Percentiles rank a stretch among this genome's conserved stretches.
Conservation (phyloP, 2,797 vertebrate species). For the Lagodon rhomboides region DNA sequence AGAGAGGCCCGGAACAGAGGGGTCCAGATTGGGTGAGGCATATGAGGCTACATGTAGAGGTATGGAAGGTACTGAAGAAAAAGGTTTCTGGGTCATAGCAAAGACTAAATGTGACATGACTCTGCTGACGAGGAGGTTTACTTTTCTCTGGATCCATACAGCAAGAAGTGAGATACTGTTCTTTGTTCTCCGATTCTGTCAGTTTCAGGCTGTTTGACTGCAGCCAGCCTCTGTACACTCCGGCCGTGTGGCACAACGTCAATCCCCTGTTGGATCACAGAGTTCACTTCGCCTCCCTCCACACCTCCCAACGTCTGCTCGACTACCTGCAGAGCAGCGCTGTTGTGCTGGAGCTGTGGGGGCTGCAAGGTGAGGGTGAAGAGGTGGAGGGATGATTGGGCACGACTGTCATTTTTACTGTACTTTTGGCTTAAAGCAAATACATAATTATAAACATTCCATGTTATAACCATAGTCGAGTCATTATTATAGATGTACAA, state of each 20-base stretch:
- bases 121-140: no score
- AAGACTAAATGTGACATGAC: neutral
- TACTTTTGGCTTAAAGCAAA: neutral
- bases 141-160: no score
- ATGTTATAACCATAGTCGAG: neutral
- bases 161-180: neutral
- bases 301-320: conserved; percentile 86
- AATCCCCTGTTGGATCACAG: conserved; percentile 89
- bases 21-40: conserved; percentile 88
- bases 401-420: neutral
- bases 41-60: neutral
- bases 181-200: conserved; percentile 9
- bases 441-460: neutral
- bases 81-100: neutral
- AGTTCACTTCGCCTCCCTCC: conserved; percentile 85
- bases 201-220: conserved; percentile 91
- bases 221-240: conserved; percentile 85
- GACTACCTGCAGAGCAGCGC: conserved; percentile 91
- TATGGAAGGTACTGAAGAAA: neutral
- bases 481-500: neutral
- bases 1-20: conserved; percentile 86
- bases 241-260: conserved; percentile 88
- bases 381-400: neutral
- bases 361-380: conserved; percentile 88
- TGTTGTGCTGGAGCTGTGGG: conserved; percentile 92